Evolutionary conservation across 2,797 vertebrate genomes (phyloP).

Genomic region (Tamandua tetradactyla): DNA sequence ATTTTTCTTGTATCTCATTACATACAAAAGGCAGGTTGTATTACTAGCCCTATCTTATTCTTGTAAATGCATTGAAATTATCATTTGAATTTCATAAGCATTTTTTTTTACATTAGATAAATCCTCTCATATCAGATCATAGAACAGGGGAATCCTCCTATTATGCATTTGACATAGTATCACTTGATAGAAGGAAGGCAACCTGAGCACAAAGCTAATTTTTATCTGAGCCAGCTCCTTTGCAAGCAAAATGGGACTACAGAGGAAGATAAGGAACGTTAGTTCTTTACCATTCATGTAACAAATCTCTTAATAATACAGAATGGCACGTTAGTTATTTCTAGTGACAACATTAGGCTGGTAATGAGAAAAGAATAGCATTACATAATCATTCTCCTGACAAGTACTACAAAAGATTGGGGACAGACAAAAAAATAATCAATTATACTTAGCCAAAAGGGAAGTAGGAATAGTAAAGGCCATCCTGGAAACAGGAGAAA

Average conservation of each 20-base stretch:
- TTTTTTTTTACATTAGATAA: conserved; percentile 2
- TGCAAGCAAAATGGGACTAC: conserved; percentile 51
- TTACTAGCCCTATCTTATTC: not conserved
- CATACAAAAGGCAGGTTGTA: not conserved
- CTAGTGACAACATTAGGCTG: conserved; percentile 53
- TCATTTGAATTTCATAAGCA: conserved; percentile 36
- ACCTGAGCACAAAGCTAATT: conserved; percentile 54
- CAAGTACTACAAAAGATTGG: conserved; percentile 57
- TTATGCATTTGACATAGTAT: conserved; percentile 52
- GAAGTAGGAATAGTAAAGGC: conserved; percentile 40
- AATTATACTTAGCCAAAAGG: conserved; percentile 54
- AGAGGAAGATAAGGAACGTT: conserved; percentile 64
- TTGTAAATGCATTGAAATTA: conserved; percentile 52
- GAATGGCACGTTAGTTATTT: conserved; percentile 69
- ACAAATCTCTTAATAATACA: conserved; percentile 68
- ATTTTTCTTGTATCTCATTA: not conserved
- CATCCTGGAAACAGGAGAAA: not conserved
- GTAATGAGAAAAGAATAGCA: conserved; percentile 68
- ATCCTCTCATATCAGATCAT: conserved; percentile 25
- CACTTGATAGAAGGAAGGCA: conserved; percentile 47
- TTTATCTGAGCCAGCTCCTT: conserved; percentile 55
- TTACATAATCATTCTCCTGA: conserved; percentile 63
- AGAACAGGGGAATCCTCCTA: conserved; percentile 43
- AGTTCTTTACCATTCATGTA: conserved; percentile 54
- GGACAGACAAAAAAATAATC: conserved; percentile 43